Evolutionary conservation across 2,113 vertebrate species (phyloP).

Genomic region (Ardeotis arabs): DNA sequence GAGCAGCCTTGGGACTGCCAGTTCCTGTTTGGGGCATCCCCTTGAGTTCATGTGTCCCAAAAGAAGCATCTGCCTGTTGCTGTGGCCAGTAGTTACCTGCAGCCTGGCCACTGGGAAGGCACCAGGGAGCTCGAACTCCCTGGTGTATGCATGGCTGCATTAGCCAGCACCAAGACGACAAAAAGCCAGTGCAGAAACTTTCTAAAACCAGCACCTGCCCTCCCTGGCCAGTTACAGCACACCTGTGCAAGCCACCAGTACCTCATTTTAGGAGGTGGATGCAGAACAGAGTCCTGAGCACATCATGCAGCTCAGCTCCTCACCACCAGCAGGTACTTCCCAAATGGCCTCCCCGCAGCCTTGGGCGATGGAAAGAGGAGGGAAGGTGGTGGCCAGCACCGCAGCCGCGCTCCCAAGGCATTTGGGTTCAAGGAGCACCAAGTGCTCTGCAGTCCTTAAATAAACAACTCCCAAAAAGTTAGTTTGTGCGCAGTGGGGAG

Average conservation of each 20-base stretch:
- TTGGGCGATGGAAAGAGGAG: constrained; percentile 70
- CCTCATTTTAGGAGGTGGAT: accelerated
- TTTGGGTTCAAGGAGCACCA: constrained; percentile 72
- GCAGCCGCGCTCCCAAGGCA: constrained; percentile 74
- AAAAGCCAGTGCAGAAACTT: not conserved
- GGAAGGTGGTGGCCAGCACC: constrained; percentile 80
- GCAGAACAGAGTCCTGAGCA: not conserved
- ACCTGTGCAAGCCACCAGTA: accelerated
- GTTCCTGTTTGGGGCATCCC: not conserved
- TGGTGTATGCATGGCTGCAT: not conserved
- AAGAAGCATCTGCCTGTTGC: accelerated
- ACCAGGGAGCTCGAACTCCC: not conserved
- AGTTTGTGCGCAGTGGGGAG: constrained; percentile 77
- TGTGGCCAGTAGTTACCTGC: not conserved
- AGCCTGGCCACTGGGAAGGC: not conserved
- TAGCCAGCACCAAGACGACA: not conserved
- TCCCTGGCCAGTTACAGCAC: accelerated
- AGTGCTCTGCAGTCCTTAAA: constrained; percentile 85
- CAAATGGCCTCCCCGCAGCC: constrained; percentile 32
- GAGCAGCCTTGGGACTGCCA: not conserved
- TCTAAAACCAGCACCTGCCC: not conserved
- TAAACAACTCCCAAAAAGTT: constrained; percentile 85
- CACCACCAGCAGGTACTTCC: not conserved
- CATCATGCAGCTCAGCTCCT: not conserved
- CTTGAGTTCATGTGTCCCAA: accelerated